These are phyloP conservation scores for Larimichthys crocea DNA, from an alignment of 2,113 vertebrate genomes.

Conservation along the genomic window DNA sequence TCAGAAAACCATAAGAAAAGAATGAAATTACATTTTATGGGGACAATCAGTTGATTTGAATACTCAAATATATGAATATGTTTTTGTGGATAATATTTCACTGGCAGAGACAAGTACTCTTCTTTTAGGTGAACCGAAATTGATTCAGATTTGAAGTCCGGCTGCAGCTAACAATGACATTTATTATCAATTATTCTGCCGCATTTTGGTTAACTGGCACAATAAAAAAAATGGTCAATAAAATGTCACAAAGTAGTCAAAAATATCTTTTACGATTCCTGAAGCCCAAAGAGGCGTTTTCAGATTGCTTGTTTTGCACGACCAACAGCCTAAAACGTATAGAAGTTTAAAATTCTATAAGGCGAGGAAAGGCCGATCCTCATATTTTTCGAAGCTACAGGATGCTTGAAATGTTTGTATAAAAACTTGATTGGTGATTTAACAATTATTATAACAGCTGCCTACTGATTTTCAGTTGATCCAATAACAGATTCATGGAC, in stretches of 20 bases:
- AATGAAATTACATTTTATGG: background rate
- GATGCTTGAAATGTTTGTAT: background rate
- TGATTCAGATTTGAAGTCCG: background rate
- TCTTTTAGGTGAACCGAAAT: no score
- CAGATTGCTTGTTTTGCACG: background rate
- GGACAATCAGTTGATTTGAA: constrained; percentile 7
- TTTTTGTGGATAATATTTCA: background rate
- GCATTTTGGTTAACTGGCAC: background rate
- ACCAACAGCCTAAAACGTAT: background rate
- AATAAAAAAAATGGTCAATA: background rate
- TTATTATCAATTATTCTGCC: background rate
- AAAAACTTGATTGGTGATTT: background rate
- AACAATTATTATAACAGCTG: background rate
- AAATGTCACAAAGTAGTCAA: background rate
- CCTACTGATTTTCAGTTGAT: background rate
- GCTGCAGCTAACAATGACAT: background rate
- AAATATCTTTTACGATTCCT: background rate
- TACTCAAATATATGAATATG: background rate
- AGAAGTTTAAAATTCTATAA: background rate
- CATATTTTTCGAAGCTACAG: background rate
- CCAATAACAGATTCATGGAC: background rate
- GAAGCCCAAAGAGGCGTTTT: background rate
- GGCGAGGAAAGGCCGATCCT: background rate
- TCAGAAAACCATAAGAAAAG: constrained; percentile 7
- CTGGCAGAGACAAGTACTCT: background rate